phyloP scores from a whole-genome alignment of 2,797 vertebrate genomes.

The Avahi laniger region DNA sequence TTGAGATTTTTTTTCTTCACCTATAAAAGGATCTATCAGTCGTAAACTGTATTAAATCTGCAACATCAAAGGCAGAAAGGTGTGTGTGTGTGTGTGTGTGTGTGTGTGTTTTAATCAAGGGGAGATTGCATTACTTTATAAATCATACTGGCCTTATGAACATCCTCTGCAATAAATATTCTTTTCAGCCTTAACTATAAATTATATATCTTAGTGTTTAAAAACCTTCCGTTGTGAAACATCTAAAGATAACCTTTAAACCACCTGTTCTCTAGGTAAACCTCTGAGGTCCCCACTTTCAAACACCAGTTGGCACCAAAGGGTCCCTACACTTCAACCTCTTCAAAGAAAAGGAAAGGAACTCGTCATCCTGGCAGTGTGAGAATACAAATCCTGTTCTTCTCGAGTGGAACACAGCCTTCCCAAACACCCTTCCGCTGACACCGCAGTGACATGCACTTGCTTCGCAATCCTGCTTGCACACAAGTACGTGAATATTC shows the following conservation, averaged over 20 bases:
- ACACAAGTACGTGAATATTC: constrained; percentile 81
- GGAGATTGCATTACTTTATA: constrained; percentile 84
- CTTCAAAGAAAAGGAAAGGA: constrained; percentile 82
- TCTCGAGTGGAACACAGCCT: constrained; percentile 80
- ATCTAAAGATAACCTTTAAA: constrained; percentile 84
- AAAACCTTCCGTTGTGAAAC: constrained; percentile 86
- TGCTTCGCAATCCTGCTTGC: constrained; percentile 83
- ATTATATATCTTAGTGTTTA: constrained; percentile 93
- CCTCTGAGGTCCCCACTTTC: constrained; percentile 85
- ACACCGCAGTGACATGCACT: constrained; percentile 86
- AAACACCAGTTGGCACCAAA: constrained; percentile 84
- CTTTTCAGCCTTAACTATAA: constrained; percentile 91
- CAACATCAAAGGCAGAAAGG: constrained; percentile 75
- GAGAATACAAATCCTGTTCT: constrained; percentile 77
- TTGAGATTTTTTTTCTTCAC: constrained; percentile 2
- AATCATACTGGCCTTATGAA: constrained; percentile 90
- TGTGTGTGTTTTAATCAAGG: constrained; percentile 68
- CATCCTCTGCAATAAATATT: constrained; percentile 92
- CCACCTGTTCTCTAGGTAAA: constrained; percentile 80
- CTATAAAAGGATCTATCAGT: constrained; percentile 64
- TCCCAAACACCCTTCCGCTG: constrained; percentile 75
- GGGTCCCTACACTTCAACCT: constrained; percentile 81
- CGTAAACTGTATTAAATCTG: constrained; percentile 73
- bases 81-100: background rate
- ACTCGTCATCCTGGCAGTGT: constrained; percentile 79